phyloP scores from a whole-genome alignment of 2,113 vertebrate species.

The Serilophus lunatus region DNA sequence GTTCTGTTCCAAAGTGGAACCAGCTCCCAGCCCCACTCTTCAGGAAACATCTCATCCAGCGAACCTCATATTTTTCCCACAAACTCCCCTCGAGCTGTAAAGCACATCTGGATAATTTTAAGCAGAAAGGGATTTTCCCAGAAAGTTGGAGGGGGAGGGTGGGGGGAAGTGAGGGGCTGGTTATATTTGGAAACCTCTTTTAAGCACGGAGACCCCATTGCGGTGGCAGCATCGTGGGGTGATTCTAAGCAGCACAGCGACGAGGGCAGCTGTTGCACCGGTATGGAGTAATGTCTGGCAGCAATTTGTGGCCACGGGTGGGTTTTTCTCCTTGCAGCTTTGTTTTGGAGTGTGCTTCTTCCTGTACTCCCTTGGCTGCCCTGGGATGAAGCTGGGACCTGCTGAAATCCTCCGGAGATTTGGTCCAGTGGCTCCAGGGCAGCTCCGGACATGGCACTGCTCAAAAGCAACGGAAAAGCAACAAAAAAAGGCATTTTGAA shows the following conservation, averaged over 20 bases:
- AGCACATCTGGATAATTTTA: slow-evolving; percentile 66
- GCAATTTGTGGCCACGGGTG: background rate
- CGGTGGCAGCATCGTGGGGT: background rate
- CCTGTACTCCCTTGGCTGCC: background rate
- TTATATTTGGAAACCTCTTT: slow-evolving; percentile 45
- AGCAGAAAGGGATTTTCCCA: slow-evolving; percentile 63
- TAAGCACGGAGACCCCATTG: background rate
- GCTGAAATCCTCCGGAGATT: background rate
- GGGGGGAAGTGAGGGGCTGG: background rate
- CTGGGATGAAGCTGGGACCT: background rate
- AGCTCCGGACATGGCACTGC: background rate
- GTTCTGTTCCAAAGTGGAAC: slow-evolving; percentile 37
- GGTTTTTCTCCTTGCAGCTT: background rate
- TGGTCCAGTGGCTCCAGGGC: background rate
- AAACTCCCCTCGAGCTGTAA: slow-evolving; percentile 55
- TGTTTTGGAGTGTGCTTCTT: background rate
- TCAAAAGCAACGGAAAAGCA: background rate
- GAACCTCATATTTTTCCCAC: slow-evolving; percentile 51
- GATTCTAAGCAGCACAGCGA: background rate
- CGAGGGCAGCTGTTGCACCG: fast-evolving
- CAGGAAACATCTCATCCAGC: slow-evolving; percentile 60
- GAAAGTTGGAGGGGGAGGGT: background rate
- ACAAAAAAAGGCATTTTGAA: background rate
- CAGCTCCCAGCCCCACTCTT: slow-evolving; percentile 18
- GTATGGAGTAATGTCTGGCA: background rate